Evolutionary conservation across 1,140 invertebrate genomes (phyloP), one percentile per base, ranked within the genome.

Genomic region (Trichonephila clavata): DNA sequence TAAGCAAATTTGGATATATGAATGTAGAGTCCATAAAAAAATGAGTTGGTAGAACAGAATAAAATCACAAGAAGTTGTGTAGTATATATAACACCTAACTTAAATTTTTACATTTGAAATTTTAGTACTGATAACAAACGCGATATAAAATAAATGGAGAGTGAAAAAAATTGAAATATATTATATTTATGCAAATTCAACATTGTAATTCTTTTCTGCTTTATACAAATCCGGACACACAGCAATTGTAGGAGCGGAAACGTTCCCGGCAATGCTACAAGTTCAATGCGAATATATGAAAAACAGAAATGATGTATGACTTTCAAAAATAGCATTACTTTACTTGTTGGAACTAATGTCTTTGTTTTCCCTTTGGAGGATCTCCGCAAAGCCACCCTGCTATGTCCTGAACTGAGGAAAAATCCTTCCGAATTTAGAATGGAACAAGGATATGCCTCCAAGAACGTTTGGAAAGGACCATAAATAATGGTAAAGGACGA

Each of bases 241-340:
- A 6, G 39, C 27, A 7, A 32, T 32, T 14, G 6, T 18, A 39
- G 32, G 71, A 39, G 4, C 71, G 27, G 71, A 77, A 77, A 77
- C 39, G 39, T 39, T 32, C 1, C 71, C 71, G 7, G 20, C 71
- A 77, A 39, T 24, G 16, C 24, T 18, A 27, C 81, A 50, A n/a
- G 21, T 59, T 83, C 50, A 39, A 39, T 39, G 24, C 57, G 50
- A 83, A 57, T 57, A 83, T 10, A 59, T 50, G 81, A 20, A 8
- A 50, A n/a, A 39, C 32, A 77, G 24, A 57, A 27, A 77, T 77
- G 71, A 77, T 77, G 71, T 20, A 77, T 77, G 27, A n/a, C 81
- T 59, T 16, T 14, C 39, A 57, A 50, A 59, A 83, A 83, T 83
- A 43, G 81, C 81, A 83, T 83, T 83, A 83, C 50, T 83, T 2